Conservation (phyloP, 92 coral and sea anemone genomes). For the Actinernus sp. region DNA sequence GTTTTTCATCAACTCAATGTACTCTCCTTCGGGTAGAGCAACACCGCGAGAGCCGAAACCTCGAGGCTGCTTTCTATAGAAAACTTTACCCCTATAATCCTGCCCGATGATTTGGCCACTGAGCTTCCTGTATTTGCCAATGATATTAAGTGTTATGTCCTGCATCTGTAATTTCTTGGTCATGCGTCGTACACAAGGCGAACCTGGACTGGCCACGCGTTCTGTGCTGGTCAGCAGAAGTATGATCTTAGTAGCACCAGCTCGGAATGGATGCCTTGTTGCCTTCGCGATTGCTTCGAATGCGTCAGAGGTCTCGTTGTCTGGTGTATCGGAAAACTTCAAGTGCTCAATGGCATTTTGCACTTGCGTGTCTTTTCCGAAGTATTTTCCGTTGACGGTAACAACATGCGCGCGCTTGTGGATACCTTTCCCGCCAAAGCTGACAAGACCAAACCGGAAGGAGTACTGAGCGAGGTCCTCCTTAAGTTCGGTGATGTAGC, state of each 20-base stretch:
- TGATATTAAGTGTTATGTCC: slow-evolving; percentile 89
- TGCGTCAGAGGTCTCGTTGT: slow-evolving; percentile 78
- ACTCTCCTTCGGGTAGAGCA: slow-evolving; percentile 82
- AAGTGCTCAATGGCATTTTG: slow-evolving; percentile 68
- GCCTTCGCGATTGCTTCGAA: slow-evolving; percentile 82
- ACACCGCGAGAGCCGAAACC: slow-evolving; percentile 43
- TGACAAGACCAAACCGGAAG: slow-evolving; percentile 88
- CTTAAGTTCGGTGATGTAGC: slow-evolving; percentile 44
- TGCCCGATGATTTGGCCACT: slow-evolving; percentile 64
- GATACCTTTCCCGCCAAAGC: slow-evolving; percentile 87
- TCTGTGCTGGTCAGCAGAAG: slow-evolving; percentile 78
- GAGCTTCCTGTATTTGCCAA: slow-evolving; percentile 86
- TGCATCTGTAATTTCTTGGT: slow-evolving; percentile 72
- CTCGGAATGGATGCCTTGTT: slow-evolving; percentile 74
- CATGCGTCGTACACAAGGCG: slow-evolving; percentile 46
- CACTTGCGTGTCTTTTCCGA: slow-evolving; percentile 69
- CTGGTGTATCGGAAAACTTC: slow-evolving; percentile 72
- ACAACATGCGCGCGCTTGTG: slow-evolving; percentile 82
- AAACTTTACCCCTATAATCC: slow-evolving; percentile 76
- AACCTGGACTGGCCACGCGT: slow-evolving; percentile 51
- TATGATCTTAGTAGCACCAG: slow-evolving; percentile 90
- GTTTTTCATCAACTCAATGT: slow-evolving; percentile 69
- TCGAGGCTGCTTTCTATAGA: slow-evolving; percentile 54
- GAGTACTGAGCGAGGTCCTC: slow-evolving; percentile 66
- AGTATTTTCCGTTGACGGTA: slow-evolving; percentile 83